Percentiles rank a stretch among this genome's conserved stretches.
Conservation (phyloP, 2,113 vertebrate genomes). For the Cyprinodon variegatus region DNA sequence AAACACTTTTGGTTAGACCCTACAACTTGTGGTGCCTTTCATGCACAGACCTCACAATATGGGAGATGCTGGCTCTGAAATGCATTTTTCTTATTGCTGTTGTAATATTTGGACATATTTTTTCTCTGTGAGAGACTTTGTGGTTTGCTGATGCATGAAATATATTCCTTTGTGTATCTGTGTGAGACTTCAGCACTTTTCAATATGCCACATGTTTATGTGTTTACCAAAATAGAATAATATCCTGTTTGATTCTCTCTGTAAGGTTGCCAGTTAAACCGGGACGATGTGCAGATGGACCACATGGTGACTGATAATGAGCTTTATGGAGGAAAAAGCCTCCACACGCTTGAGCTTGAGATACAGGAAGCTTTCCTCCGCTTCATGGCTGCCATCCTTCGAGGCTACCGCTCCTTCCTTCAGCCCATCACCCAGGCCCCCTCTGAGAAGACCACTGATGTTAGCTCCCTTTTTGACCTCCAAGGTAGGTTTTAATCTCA, state of each 20-base stretch:
- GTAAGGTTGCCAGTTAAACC: slow-evolving; percentile 89
- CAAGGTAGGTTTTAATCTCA: slow-evolving; percentile 83
- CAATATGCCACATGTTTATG: background rate
- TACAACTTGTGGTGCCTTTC: background rate
- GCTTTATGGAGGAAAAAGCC: slow-evolving; percentile 87
- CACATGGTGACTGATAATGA: slow-evolving; percentile 89
- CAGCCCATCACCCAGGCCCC: slow-evolving; percentile 96
- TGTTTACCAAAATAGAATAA: background rate
- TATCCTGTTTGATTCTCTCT: slow-evolving; percentile 31
- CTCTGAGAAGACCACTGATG: slow-evolving; percentile 97
- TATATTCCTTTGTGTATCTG: background rate
- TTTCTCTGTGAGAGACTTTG: background rate
- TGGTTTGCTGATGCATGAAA: background rate
- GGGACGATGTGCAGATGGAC: slow-evolving; percentile 91
- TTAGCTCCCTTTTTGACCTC: slow-evolving; percentile 93
- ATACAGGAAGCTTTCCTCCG: slow-evolving; percentile 97
- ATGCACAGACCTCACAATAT: background rate
- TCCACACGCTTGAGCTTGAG: slow-evolving; percentile 93
- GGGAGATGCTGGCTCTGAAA: background rate
- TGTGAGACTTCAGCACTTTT: background rate
- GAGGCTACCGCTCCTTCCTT: slow-evolving; percentile 94
- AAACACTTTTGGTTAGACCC: background rate
- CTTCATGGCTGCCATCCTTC: slow-evolving; percentile 98
- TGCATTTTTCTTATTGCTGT: background rate
- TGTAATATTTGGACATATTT: background rate